Percentiles rank a stretch among this genome's conserved stretches.
Evolutionary conservation across 2,888 invertebrate species (phyloP).

Genomic region (Hydrotaea cyrtoneurina): DNA sequence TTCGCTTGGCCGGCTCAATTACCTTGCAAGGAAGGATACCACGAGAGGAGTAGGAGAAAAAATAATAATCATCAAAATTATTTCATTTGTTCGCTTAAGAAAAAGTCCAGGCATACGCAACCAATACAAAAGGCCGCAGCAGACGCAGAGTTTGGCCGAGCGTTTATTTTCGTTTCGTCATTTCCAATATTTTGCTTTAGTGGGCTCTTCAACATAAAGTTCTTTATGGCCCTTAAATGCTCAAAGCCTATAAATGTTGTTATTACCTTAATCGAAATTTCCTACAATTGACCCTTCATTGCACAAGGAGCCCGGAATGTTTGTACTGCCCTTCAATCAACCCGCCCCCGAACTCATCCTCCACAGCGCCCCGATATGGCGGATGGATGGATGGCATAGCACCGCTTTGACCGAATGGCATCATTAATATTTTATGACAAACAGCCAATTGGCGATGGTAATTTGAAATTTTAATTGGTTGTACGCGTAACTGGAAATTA

Average conservation of each 20-base stretch:
- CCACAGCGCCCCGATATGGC: background rate
- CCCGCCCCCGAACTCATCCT: background rate
- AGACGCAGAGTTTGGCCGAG: background rate
- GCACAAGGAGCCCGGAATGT: background rate
- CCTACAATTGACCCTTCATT: constrained; percentile 33
- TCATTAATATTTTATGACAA: constrained; percentile 64
- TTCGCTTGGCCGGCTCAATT: constrained; percentile 45
- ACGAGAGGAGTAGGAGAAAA: background rate
- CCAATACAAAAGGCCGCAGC: background rate
- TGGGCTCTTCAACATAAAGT: constrained; percentile 49
- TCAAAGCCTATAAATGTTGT: constrained; percentile 61
- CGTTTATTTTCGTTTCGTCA: constrained; percentile 45
- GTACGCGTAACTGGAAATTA: constrained; percentile 63
- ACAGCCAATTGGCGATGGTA: constrained; percentile 61
- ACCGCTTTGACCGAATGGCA: constrained; percentile 34
- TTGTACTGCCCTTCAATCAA: background rate
- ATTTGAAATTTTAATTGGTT: constrained; percentile 65
- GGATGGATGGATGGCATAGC: constrained; percentile 2
- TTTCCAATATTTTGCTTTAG: constrained; percentile 36
- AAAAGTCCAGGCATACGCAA: background rate
- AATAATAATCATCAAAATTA: constrained; percentile 49
- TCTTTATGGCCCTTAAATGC: constrained; percentile 64
- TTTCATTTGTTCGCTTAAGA: constrained; percentile 26
- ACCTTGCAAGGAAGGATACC: constrained; percentile 15
- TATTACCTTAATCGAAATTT: constrained; percentile 65